phyloP scores from a whole-genome alignment of 1,140 invertebrate genomes.

The Heliconius melpomene region DNA sequence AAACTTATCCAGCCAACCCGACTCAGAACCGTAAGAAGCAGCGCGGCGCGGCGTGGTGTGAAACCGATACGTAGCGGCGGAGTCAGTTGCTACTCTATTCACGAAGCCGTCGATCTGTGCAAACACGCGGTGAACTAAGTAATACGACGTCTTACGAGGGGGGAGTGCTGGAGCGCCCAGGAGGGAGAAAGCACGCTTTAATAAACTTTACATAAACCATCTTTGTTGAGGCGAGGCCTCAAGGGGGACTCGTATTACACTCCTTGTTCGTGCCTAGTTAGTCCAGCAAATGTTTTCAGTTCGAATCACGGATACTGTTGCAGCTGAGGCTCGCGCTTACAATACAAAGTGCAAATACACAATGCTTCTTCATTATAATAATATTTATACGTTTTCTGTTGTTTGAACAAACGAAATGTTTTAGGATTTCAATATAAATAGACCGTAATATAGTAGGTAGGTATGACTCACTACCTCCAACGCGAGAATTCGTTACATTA shows the following conservation, averaged over 20 bases:
- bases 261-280: slow-evolving; percentile 55
- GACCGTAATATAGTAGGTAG: not conserved
- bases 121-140: slow-evolving; percentile 70
- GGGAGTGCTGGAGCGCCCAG: slow-evolving; percentile 34
- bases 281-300: slow-evolving; percentile 68
- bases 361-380: not conserved
- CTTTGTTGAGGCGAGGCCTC: slow-evolving; percentile 49
- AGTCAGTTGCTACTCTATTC: slow-evolving; percentile 61
- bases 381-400: not conserved
- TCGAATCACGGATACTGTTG: slow-evolving; percentile 71
- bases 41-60: slow-evolving; percentile 41
- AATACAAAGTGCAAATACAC: slow-evolving; percentile 15
- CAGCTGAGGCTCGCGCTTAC: slow-evolving; percentile 41
- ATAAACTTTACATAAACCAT: slow-evolving; percentile 78
- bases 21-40: slow-evolving; percentile 22
- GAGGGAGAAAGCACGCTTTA: slow-evolving; percentile 57
- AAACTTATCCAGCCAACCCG: slow-evolving; percentile 20
- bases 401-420: not conserved
- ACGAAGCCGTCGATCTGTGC: slow-evolving; percentile 70
- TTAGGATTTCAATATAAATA: not conserved
- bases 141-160: slow-evolving; percentile 68
- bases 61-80: slow-evolving; percentile 57
- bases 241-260: slow-evolving; percentile 62
- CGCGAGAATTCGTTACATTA: not conserved
- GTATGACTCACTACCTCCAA: not conserved